These are phyloP conservation scores for Protonemura montana DNA, from an alignment of 2,888 invertebrate species.

Conservation along the genomic window DNA sequence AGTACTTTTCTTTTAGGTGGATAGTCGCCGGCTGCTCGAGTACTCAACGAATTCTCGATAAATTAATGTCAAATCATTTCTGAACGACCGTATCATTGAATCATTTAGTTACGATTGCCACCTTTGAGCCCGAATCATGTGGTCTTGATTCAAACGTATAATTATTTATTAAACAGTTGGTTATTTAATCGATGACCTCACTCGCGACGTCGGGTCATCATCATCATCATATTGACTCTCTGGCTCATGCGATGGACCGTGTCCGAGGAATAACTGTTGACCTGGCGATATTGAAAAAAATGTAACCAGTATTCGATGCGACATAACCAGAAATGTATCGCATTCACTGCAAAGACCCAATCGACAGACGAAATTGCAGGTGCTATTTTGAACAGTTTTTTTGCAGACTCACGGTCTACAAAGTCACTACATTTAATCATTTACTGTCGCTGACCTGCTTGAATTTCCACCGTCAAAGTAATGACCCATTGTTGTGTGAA, in stretches of 20 bases:
- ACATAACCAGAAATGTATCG: not conserved
- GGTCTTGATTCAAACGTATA: not conserved
- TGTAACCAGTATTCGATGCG: not conserved
- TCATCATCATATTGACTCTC: not conserved
- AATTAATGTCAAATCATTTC: conserved; percentile 19
- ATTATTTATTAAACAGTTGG: conserved; percentile 8
- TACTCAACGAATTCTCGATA: not conserved
- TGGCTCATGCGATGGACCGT: not conserved
- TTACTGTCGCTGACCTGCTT: not conserved
- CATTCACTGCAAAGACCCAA: not conserved
- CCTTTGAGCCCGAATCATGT: conserved; percentile 4
- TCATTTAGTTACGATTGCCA: not conserved
- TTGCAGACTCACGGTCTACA: not conserved
- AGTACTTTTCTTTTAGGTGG: too few relatives aligned
- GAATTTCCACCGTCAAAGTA: not conserved
- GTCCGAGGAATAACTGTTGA: not conserved
- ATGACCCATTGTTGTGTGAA: not conserved
- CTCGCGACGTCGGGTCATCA: not conserved
- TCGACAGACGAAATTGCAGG: not conserved
- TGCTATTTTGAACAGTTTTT: too few relatives aligned
- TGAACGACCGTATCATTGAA: not conserved
- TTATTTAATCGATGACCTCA: conserved; percentile 5
- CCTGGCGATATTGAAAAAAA: not conserved
- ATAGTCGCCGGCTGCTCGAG: too few relatives aligned
- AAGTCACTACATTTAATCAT: not conserved